These are phyloP conservation scores for Hippocampus guttulatus DNA, from an alignment of 2,113 vertebrate species.

Conservation along the genomic window DNA sequence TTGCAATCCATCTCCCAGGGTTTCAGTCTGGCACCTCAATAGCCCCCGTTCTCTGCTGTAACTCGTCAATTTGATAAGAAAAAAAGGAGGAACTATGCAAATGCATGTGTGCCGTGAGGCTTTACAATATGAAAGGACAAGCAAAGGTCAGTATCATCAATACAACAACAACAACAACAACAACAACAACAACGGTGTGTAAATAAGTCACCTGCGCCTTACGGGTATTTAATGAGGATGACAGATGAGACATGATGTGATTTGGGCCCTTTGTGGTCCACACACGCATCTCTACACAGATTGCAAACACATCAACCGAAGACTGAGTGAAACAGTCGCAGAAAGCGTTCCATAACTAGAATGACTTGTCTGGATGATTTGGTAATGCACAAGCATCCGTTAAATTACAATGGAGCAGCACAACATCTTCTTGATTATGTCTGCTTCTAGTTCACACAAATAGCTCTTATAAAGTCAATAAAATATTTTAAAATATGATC, in stretches of 20 bases:
- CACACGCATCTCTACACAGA: constrained; percentile 11
- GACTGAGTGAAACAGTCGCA: constrained; percentile 6
- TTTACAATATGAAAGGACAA: constrained; percentile 29
- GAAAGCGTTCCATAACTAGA: constrained; percentile 7
- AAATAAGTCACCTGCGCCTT: constrained; percentile 52
- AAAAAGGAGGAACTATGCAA: constrained; percentile 23
- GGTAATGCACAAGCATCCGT: not conserved
- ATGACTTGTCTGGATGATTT: not conserved
- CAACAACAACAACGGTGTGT: constrained; percentile 27
- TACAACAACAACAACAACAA: constrained; percentile 21
- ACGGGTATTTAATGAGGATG: constrained; percentile 58
- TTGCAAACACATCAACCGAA: constrained; percentile 15
- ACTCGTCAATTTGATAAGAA: constrained; percentile 35
- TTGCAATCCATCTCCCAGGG: constrained; percentile 50
- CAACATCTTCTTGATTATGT: not conserved
- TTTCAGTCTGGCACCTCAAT: constrained; percentile 51
- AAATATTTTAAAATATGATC: not conserved
- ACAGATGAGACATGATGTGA: constrained; percentile 53
- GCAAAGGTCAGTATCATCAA: constrained; percentile 47
- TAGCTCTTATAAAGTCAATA: not conserved
- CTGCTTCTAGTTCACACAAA: not conserved
- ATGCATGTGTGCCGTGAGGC: constrained; percentile 32
- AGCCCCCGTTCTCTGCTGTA: constrained; percentile 30
- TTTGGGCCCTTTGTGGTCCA: constrained; percentile 24
- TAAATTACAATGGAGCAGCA: not conserved